Evolutionary conservation across 2,113 vertebrate genomes (phyloP).

Genomic region (Macquaria australasica): DNA sequence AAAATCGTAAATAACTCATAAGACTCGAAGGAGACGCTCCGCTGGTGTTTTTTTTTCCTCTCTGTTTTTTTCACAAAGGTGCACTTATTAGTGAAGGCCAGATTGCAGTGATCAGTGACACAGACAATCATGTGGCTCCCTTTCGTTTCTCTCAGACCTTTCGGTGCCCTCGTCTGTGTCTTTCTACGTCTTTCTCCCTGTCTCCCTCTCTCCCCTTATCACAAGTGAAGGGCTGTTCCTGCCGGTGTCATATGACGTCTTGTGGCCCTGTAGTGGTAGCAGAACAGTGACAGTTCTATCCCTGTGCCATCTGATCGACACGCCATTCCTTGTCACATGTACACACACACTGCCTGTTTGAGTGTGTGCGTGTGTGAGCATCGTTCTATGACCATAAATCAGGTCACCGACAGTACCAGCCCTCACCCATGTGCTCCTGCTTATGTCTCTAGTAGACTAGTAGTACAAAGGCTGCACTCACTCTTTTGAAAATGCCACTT

Average conservation of each 20-base stretch:
- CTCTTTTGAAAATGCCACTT: conserved; percentile 40
- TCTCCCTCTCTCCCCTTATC: conserved; percentile 56
- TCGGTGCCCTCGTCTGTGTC: conserved; percentile 69
- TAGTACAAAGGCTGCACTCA: conserved; percentile 54
- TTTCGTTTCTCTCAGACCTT: conserved; percentile 72
- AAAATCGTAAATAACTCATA: conserved; percentile 49
- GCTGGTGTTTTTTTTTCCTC: neutral
- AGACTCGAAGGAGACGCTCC: conserved; percentile 11
- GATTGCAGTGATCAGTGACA: conserved; percentile 71
- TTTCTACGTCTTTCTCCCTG: conserved; percentile 27
- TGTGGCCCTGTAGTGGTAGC: conserved; percentile 89
- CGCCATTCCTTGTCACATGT: conserved; percentile 93
- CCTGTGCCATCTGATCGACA: conserved; percentile 91
- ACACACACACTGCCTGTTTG: conserved; percentile 71
- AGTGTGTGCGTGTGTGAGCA: conserved; percentile 34
- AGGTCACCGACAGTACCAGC: conserved; percentile 87
- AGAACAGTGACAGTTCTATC: conserved; percentile 98
- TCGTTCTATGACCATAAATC: conserved; percentile 74
- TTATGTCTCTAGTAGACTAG: conserved; percentile 44
- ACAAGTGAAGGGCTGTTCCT: conserved; percentile 86
- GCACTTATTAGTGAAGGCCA: conserved; percentile 65
- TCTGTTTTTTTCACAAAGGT: conserved; percentile 61
- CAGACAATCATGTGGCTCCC: conserved; percentile 78
- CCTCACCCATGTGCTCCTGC: conserved; percentile 86
- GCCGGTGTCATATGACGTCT: conserved; percentile 92